Evolutionary conservation across 2,113 vertebrate genomes (phyloP), one percentile per base, ranked within the genome.

Genomic region (Alexandromys fortis): DNA sequence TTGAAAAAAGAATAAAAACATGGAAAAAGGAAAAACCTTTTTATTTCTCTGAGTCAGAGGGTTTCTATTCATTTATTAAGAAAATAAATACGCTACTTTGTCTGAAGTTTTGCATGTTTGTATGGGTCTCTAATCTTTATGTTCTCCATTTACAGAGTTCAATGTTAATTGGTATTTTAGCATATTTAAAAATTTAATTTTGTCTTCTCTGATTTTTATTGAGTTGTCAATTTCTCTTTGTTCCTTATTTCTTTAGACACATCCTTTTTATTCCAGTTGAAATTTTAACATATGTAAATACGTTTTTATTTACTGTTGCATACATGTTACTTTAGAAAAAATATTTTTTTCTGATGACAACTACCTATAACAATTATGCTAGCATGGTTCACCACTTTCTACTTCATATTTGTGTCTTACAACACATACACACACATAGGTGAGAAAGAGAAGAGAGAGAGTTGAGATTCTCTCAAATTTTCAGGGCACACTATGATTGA

Each of bases 171-270:
- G 67, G 7, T 28, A 21, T 65, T 65, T 90, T 90, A 90, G n/a
- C 21, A 45, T 79, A 70, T 49, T 79, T 96, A 85, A 16, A 58
- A 58, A 63, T 95, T 88, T 70, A 87, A 47, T 58, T 89, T 87
- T 86, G 28, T 93, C 3, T 75, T 89, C 63, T 3, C 38, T 61
- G 12, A 11, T 81, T 93, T 95, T 91, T 93, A 13, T 68, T 91
- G 52, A 58, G 24, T 88, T 77, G 8, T 91, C 17, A 89, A 42
- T 1, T 89, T 85, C 21, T 78, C 12, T 83, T 90, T 87, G n/a
- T 78, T 77, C 49, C 70, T 45, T 77, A 14, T 72, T 76, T 17
- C 13, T 30, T 83, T 19, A 10, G 79, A 82, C 14, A 67, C 14
- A 47, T 52, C 1, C 2, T 16, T 47, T 63, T 90, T 65, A 91